phyloP scores from a whole-genome alignment of 2,888 invertebrate species.

The Drosophila leonis region DNA sequence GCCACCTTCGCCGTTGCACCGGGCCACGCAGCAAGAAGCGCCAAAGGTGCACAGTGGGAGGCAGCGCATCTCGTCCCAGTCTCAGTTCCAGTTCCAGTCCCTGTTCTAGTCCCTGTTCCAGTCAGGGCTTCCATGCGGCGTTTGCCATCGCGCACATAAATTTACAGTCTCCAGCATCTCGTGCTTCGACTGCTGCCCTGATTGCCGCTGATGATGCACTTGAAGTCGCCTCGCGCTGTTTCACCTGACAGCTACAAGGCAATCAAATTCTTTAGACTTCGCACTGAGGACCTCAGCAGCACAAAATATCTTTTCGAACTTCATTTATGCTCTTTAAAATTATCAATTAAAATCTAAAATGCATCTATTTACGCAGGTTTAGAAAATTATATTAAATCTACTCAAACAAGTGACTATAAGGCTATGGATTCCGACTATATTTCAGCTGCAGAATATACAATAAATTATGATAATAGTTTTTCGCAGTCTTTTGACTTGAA shows the following conservation, averaged over 20 bases:
- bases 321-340: not conserved
- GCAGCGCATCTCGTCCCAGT: slow-evolving; percentile 28
- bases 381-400: not conserved
- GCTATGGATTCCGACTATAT: not conserved
- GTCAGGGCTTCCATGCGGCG: slow-evolving; percentile 10
- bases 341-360: not conserved
- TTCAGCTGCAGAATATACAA: too few species aligned
- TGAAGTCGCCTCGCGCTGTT: slow-evolving; percentile 26
- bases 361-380: not conserved
- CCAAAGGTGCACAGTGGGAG: slow-evolving; percentile 74
- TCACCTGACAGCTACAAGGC: slow-evolving; percentile 50
- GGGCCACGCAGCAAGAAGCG: slow-evolving; percentile 59
- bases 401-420: not conserved
- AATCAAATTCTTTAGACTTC: slow-evolving; percentile 32
- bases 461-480: too few species aligned
- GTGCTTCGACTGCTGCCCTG: slow-evolving; percentile 28
- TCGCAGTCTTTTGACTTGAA: too few species aligned
- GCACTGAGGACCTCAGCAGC: slow-evolving; percentile 10
- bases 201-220: slow-evolving; percentile 38
- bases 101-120: slow-evolving; percentile 1
- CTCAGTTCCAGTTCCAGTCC: not conserved
- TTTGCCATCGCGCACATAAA: slow-evolving; percentile 44
- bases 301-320: not conserved
- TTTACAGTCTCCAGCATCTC: slow-evolving; percentile 23
- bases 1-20: slow-evolving; percentile 60